Conservation (phyloP, 2,888 invertebrate species). For the Plebejus melissa region DNA sequence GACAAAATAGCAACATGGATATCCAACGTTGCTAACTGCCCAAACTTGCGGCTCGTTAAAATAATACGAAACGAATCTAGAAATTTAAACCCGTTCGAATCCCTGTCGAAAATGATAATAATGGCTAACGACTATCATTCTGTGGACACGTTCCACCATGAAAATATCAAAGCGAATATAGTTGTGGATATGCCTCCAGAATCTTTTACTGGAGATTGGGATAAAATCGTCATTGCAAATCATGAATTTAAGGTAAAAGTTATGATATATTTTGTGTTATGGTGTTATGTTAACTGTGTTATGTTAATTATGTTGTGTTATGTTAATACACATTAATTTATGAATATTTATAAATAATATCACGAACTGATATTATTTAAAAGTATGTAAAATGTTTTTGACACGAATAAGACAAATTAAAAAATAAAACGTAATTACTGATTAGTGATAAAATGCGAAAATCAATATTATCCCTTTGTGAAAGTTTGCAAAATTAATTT, state of each 20-base stretch:
- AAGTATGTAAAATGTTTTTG: too few relatives aligned
- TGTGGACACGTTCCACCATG: background rate
- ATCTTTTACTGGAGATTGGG: background rate
- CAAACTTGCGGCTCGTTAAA: conserved; percentile 23
- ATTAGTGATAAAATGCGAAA: background rate
- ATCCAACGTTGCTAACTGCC: conserved; percentile 2
- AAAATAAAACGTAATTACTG: too few relatives aligned
- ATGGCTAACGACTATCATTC: background rate
- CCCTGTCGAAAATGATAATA: background rate
- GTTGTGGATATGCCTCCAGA: conserved; percentile 3
- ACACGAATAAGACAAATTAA: too few relatives aligned
- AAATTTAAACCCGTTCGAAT: background rate
- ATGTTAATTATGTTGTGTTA: too few relatives aligned
- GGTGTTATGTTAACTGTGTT: too few relatives aligned
- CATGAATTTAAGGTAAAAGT: conserved; percentile 23
- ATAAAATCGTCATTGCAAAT: conserved; percentile 1
- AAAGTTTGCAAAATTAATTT: too few relatives aligned
- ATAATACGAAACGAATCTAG: background rate
- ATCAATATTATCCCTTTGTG: background rate
- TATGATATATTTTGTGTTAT: too few relatives aligned
- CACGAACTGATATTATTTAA: too few relatives aligned
- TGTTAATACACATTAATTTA: too few relatives aligned
- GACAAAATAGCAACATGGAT: conserved; percentile 28
- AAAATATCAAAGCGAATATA: conserved; percentile 18
- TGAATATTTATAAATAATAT: too few relatives aligned